Base-by-base conservation (phyloP, 2,113 vertebrate species). In the Origma solitaria region DNA sequence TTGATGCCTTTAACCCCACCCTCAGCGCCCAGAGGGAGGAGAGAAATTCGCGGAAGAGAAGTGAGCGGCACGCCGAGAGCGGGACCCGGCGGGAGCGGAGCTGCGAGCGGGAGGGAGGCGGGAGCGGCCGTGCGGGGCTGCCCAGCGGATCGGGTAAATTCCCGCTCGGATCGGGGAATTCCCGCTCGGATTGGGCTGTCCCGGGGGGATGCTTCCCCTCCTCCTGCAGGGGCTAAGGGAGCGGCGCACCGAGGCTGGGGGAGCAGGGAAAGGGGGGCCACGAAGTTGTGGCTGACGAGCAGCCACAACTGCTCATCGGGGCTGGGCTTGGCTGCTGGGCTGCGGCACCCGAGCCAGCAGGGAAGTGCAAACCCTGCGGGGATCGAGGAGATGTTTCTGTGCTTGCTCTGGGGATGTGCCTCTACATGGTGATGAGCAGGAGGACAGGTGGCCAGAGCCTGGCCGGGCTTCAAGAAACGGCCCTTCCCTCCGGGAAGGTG, bases 1-100 rank as follows among this genome's bases (percentile, higher is more conserved):
- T 78, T 23, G 62, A 24, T 84, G 82, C 54, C n/a, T 91, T 75
- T 95, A 94, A 94, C 65, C 91, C 94, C 92, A 92, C 92, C 95
- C 94, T 86, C 90, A 4, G 38, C 7, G 49, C 64, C 68, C 53
- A 57, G 66, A 91, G 49, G 85, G 92, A 82, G 91, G 92, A 57
- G 83, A 40, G 53, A 56, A 85, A 76, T 50, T 88, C 49, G 82
- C 78, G 47, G 87, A 66, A 44, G 57, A 47, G 61, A 71, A 92
- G 89, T 15, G 76, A 91, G 42, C 56, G 27, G 38, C 62, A 33
- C 84, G 68, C 88, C 7, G 31, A 66, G 64, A 4, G 70, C 57
- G 10, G 20, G 71, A 18, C 19, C 24, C 17, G 16, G 25, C 9
- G 53, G 15, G 6, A n/a, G 35, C 20, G 24, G 62, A 28, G 65